Percentiles rank a stretch among this genome's conserved stretches.
These are phyloP conservation scores for Temnopleurus reevesii DNA, from an alignment of 53 echinoderm and acorn worm species.

Conservation along the genomic window DNA sequence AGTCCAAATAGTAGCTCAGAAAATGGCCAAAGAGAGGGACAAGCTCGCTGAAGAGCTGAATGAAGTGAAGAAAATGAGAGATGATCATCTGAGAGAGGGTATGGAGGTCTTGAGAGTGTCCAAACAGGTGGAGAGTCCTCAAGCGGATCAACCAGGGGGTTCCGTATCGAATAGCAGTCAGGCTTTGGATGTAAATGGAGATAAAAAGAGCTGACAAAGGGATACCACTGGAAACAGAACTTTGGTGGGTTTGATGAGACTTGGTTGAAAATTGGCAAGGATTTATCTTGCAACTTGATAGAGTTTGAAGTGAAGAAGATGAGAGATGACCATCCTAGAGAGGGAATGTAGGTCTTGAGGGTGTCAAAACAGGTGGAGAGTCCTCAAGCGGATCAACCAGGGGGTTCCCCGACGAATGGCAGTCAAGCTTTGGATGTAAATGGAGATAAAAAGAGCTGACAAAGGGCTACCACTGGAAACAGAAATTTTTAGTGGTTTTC, in stretches of 20 bases:
- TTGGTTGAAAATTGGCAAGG: too few species aligned
- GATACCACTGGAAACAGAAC: not conserved
- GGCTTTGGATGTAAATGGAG: not conserved
- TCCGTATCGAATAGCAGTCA: not conserved
- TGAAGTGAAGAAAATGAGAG: constrained; percentile 76
- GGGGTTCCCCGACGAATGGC: too few species aligned
- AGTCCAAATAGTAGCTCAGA: constrained; percentile 50
- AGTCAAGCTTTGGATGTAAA: too few species aligned
- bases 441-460: too few species aligned
- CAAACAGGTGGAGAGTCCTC: not conserved
- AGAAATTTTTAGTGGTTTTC: too few species aligned
- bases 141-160: not conserved
- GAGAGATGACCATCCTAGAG: not conserved
- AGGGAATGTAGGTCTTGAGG: not conserved
- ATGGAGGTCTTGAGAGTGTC: constrained; percentile 31
- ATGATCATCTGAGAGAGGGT: constrained; percentile 66
- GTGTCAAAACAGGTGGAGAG: too few species aligned
- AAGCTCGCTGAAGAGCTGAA: constrained; percentile 70
- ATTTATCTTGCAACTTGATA: too few species aligned
- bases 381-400: too few species aligned
- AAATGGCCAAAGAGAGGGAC: constrained; percentile 66
- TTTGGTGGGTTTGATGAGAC: too few species aligned
- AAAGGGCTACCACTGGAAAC: too few species aligned
- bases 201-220: not conserved
- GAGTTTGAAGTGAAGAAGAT: not conserved